Evolutionary conservation across 2,888 invertebrate species (phyloP).

Genomic region (Drosophila paramelanica): DNA sequence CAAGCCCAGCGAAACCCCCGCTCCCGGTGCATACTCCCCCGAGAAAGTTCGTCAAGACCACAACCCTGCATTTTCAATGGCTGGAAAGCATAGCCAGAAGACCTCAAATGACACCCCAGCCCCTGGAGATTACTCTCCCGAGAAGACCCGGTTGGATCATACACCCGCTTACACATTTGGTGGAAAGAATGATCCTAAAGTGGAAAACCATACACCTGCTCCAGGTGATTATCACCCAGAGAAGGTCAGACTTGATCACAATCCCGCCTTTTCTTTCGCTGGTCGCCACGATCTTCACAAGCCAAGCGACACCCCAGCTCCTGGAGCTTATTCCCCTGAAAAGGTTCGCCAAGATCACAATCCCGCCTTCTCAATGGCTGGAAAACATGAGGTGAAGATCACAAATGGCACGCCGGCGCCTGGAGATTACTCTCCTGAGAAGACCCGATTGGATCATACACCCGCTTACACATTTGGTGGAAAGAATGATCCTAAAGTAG

Average conservation of each 20-base stretch:
- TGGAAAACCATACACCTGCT: constrained; percentile 84
- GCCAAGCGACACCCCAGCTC: constrained; percentile 80
- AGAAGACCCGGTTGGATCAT: constrained; percentile 85
- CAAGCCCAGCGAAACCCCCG: constrained; percentile 87
- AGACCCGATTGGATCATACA: constrained; percentile 83
- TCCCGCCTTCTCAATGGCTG: constrained; percentile 86
- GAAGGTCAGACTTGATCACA: constrained; percentile 76
- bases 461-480: constrained; percentile 86
- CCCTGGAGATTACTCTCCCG: constrained; percentile 88
- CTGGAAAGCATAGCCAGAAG: constrained; percentile 87
- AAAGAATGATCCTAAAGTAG: constrained; percentile 79
- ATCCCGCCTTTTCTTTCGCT: constrained; percentile 85
- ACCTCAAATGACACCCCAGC: constrained; percentile 84
- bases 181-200: constrained; percentile 85
- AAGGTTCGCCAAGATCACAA: constrained; percentile 85
- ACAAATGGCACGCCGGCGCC: constrained; percentile 85
- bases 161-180: constrained; percentile 72
- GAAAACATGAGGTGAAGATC: constrained; percentile 81
- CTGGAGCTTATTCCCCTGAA: constrained; percentile 86
- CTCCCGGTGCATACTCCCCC: constrained; percentile 87
- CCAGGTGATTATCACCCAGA: constrained; percentile 87
- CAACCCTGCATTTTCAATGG: constrained; percentile 85
- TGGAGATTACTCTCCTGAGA: constrained; percentile 87
- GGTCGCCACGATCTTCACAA: constrained; percentile 85
- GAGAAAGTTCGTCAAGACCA: constrained; percentile 85